Percentiles rank a stretch among this genome's conserved stretches.
Evolutionary conservation across 2,888 invertebrate genomes (phyloP).

Genomic region (Pseudococcus viburni): DNA sequence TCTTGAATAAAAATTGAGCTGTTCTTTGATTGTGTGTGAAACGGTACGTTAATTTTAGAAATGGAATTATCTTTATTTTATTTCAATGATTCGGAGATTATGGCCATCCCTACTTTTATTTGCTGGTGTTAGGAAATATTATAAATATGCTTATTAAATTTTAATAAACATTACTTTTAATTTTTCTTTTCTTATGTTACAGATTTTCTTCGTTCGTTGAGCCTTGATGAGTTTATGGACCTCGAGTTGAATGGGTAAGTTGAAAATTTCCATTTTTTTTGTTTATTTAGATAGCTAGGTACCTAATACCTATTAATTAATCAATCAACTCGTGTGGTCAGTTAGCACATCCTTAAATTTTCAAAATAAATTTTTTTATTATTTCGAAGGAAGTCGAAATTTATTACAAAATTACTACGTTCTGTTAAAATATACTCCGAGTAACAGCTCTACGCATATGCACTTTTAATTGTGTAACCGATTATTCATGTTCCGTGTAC

Average conservation of each 20-base stretch:
- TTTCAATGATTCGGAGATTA: not conserved
- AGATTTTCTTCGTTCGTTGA: not conserved
- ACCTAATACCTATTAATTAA: not conserved
- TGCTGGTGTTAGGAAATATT: no score
- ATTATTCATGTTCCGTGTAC: not conserved
- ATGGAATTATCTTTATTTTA: not conserved
- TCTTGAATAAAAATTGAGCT: constrained; percentile 19
- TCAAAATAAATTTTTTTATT: not conserved
- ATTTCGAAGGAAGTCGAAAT: not conserved
- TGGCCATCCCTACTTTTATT: not conserved
- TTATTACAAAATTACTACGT: not conserved
- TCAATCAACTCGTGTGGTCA: not conserved
- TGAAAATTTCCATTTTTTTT: not conserved
- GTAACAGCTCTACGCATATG: not conserved
- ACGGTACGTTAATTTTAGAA: constrained; percentile 52
- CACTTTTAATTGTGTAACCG: constrained; percentile 26
- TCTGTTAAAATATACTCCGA: not conserved
- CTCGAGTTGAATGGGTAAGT: constrained; percentile 29
- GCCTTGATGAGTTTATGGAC: constrained; percentile 4
- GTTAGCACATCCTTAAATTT: not conserved
- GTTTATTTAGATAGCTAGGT: not conserved
- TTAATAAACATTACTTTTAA: not conserved
- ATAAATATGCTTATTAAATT: no score
- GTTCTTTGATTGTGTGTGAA: not conserved
- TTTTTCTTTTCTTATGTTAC: not conserved